Conservation (phyloP, 2,888 invertebrate genomes). For the Chironomus riparius region DNA sequence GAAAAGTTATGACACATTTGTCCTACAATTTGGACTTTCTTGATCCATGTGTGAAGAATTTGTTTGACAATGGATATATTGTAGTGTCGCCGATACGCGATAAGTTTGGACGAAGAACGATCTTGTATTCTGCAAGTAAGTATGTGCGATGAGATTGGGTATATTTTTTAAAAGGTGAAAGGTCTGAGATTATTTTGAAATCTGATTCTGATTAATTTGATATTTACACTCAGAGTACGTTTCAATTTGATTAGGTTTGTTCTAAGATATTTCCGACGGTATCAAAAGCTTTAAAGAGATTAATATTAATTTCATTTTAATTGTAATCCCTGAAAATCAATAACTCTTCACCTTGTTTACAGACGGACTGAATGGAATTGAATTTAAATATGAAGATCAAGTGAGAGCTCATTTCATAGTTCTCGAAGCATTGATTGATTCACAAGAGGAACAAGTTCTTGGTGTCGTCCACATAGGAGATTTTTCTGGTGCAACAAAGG, state of each 20-base stretch:
- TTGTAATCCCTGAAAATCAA: background rate
- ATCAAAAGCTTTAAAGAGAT: too few species aligned
- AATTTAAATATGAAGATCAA: slow-evolving; percentile 59
- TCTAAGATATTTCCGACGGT: too few species aligned
- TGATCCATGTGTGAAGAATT: slow-evolving; percentile 51
- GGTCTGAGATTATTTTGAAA: too few species aligned
- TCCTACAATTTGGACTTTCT: slow-evolving; percentile 56
- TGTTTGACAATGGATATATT: slow-evolving; percentile 63
- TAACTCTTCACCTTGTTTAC: slow-evolving; percentile 29
- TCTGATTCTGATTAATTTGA: background rate
- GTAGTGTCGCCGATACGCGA: slow-evolving; percentile 67
- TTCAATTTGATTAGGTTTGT: too few species aligned
- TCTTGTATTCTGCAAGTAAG: slow-evolving; percentile 45
- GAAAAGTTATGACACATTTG: slow-evolving; percentile 57
- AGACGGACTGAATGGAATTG: slow-evolving; percentile 60
- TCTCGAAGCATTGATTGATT: slow-evolving; percentile 66
- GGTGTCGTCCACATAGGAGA: slow-evolving; percentile 68
- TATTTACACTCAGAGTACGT: too few species aligned
- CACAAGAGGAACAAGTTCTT: slow-evolving; percentile 64
- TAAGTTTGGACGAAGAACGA: slow-evolving; percentile 60
- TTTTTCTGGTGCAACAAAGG: slow-evolving; percentile 51
- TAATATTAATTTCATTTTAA: too few species aligned
- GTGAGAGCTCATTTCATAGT: slow-evolving; percentile 59
- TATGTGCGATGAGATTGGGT: background rate
- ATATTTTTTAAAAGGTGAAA: background rate